phyloP scores from a whole-genome alignment of 1,140 invertebrate species.

The Drosophila pallidifrons region DNA sequence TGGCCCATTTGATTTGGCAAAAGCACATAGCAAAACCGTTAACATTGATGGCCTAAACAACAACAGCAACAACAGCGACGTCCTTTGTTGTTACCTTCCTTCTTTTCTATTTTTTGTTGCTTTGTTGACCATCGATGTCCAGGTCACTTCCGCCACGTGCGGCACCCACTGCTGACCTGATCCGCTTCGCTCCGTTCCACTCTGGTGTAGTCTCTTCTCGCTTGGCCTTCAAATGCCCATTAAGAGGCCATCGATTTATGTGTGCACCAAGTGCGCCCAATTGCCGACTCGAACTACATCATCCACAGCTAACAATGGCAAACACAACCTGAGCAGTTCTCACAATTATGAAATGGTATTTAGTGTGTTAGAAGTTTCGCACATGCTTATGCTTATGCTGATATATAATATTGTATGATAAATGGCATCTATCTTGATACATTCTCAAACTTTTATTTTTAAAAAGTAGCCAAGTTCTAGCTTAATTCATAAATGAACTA shows the following conservation, averaged over 20 bases:
- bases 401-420: no score
- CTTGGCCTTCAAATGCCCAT: slow-evolving; percentile 70
- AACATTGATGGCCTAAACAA: slow-evolving; percentile 66
- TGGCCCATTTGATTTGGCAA: slow-evolving; percentile 76
- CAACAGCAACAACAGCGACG: background rate
- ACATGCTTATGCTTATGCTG: no score
- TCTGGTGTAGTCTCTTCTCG: slow-evolving; percentile 33
- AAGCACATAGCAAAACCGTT: slow-evolving; percentile 58
- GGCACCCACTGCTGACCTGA: slow-evolving; percentile 49
- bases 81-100: slow-evolving; percentile 22
- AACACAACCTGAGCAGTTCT: slow-evolving; percentile 2
- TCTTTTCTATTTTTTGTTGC: background rate
- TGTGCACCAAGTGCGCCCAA: slow-evolving; percentile 50
- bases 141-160: slow-evolving; percentile 74
- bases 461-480: no score
- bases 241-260: slow-evolving; percentile 72
- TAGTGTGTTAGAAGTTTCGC: no score
- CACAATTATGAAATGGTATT: background rate
- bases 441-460: no score
- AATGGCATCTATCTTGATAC: no score
- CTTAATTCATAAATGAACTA: no score
- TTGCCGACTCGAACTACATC: slow-evolving; percentile 57
- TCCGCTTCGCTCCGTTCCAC: background rate
- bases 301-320: slow-evolving; percentile 31
- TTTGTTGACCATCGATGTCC: slow-evolving; percentile 47